Base-by-base conservation (phyloP, 2,888 invertebrate species). In the Hermaeophaga mercurialis region DNA sequence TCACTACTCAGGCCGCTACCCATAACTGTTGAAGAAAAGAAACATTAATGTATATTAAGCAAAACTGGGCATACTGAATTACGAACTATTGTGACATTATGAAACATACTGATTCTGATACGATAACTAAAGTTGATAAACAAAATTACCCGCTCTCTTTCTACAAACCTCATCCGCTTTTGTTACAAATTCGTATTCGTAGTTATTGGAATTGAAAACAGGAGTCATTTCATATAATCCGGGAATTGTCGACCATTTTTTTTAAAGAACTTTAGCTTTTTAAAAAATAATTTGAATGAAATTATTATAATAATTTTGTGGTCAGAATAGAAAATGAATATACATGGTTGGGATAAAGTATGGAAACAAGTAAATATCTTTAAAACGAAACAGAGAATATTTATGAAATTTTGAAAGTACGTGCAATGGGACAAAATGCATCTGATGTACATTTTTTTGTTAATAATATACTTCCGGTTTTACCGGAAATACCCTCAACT, bases 1-100 rank as follows among this genome's bases (percentile, higher is more conserved):
- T 68, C 69, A 1, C 54, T 62, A 17, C 61, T 57, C 26, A 56
- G 45, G 44, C 50, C 49, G 45, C 47, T 54, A 44, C 58, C 62
- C 65, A 65, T 63, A 12, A 39, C n/a, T 57, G 28, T 34, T 24
- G 47, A 15, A 2, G 22, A 38, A 22, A 12, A 14, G 9, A 15
- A 38, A 38, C 12, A 38, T 19, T 8, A 36, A 36, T 22, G 34
- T 34, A 33, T 1, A 17, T 3, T 6, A 9, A 46, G n/a, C 7
- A 46, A n/a, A 31, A 5, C 8, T 31, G 5, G 9, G 9, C 26
- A 26, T 9, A 26, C 26, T 8, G 9, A 8, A 7, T 26, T 26
- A 26, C 9, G 9, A 17, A 33, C 9, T 7, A 33, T 11, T 15
- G 19, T 38, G 17, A 2, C n/a, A 36, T 8, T 41, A 6, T 19